Percentiles rank a stretch among this genome's conserved stretches.
Conservation (phyloP, 2,797 vertebrate genomes). For the Apogon talboti region DNA sequence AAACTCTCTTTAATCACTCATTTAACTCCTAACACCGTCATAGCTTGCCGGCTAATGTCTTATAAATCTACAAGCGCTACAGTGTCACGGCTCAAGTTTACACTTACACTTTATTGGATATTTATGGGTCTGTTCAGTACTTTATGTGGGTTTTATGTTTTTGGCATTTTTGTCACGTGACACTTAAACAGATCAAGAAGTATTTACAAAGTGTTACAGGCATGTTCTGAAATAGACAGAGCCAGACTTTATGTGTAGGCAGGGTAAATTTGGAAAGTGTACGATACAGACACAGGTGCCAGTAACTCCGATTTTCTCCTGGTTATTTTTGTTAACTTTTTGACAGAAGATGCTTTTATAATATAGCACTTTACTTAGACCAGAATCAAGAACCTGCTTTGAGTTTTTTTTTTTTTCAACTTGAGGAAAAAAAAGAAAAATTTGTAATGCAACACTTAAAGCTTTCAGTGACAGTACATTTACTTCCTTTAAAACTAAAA, state of each 20-base stretch:
- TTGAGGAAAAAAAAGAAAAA: background rate
- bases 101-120: slow-evolving; percentile 9
- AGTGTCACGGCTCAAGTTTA: slow-evolving; percentile 22
- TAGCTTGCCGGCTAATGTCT: slow-evolving; percentile 54
- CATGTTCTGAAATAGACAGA: slow-evolving; percentile 9
- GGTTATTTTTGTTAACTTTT: background rate
- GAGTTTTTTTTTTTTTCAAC: slow-evolving; percentile 15
- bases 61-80: slow-evolving; percentile 49
- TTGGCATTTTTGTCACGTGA: slow-evolving; percentile 1
- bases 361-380: background rate
- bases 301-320: background rate
- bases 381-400: background rate
- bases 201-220: background rate
- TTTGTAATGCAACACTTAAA: no score
- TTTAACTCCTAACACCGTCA: slow-evolving; percentile 53
- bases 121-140: slow-evolving; percentile 9
- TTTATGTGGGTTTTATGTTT: no score
- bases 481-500: slow-evolving; percentile 1
- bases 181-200: background rate
- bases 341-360: background rate
- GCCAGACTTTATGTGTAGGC: slow-evolving; percentile 16
- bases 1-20: slow-evolving; percentile 66
- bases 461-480: no score
- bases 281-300: background rate
- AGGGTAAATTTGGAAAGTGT: slow-evolving; percentile 1